A percentile compares a stretch with the other conserved stretches of the same genome.
phyloP scores from a whole-genome alignment of 2,888 invertebrate genomes.

The Platycheirus albimanus region DNA sequence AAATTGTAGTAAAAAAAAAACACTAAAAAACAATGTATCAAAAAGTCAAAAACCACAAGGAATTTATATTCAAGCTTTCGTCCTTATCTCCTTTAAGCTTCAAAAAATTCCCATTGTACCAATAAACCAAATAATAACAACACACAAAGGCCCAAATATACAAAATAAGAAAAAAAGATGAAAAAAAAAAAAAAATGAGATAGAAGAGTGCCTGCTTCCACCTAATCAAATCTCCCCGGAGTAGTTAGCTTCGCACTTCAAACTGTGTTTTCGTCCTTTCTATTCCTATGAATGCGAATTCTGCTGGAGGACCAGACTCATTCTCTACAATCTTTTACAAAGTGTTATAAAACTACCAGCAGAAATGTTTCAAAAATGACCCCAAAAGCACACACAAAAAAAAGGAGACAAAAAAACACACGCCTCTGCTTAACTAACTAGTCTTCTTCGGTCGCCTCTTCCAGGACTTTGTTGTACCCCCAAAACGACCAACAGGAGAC shows the following conservation, averaged over 20 bases:
- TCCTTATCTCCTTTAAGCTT: slow-evolving; percentile 32
- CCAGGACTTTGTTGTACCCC: slow-evolving; percentile 62
- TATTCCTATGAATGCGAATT: neutral
- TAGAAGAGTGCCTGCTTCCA: slow-evolving; percentile 53
- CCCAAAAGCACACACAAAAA: slow-evolving; percentile 61
- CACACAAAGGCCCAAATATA: slow-evolving; percentile 34
- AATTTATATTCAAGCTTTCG: slow-evolving; percentile 4
- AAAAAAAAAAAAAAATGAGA: slow-evolving; percentile 15
- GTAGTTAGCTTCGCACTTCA: slow-evolving; percentile 70
- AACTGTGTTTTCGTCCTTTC: slow-evolving; percentile 16
- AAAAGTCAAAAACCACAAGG: slow-evolving; percentile 42
- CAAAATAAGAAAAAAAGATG: slow-evolving; percentile 15
- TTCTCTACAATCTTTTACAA: slow-evolving; percentile 57
- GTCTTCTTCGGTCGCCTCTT: slow-evolving; percentile 29
- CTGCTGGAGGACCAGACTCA: slow-evolving; percentile 5
- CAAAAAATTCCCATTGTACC: slow-evolving; percentile 39
- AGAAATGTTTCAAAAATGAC: slow-evolving; percentile 67
- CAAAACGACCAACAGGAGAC: slow-evolving; percentile 73
- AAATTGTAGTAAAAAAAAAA: neutral
- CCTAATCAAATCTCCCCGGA: slow-evolving; percentile 72
- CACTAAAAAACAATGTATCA: slow-evolving; percentile 10
- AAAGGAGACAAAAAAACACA: slow-evolving; percentile 6
- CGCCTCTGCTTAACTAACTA: slow-evolving; percentile 24
- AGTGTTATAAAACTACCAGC: slow-evolving; percentile 73
- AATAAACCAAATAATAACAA: slow-evolving; percentile 61